phyloP scores from a whole-genome alignment of 2,797 vertebrate genomes.

The Phylloscopus collybita region DNA sequence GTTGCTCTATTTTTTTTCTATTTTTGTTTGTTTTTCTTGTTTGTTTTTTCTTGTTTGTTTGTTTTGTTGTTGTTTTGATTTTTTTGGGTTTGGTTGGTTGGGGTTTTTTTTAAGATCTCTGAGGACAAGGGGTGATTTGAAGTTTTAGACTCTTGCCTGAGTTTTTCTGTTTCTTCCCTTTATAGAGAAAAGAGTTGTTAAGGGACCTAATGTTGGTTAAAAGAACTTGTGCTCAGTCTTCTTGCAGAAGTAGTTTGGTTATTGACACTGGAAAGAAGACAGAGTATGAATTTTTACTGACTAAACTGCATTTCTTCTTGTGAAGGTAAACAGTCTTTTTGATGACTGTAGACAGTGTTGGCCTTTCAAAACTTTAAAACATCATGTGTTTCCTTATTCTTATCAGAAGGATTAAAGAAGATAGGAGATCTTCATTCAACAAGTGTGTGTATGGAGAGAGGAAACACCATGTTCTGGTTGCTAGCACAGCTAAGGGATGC shows the following conservation, averaged over 20 bases:
- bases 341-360: neutral
- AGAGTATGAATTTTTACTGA: neutral
- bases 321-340: neutral
- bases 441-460: neutral
- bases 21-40: neutral
- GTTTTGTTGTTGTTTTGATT: neutral
- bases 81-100: neutral
- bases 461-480: neutral
- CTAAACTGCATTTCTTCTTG: conserved; percentile 6
- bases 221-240: neutral
- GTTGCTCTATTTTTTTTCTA: neutral
- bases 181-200: neutral
- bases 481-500: neutral
- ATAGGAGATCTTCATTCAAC: neutral
- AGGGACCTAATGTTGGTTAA: neutral
- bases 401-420: conserved; percentile 7
- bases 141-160: neutral
- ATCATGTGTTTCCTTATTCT: neutral
- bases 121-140: neutral
- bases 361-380: conserved; percentile 29
- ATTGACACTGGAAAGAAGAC: neutral
- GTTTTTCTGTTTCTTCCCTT: neutral
- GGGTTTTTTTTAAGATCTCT: neutral
- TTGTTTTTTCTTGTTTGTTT: neutral
- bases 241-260: neutral